Evolutionary conservation across 2,888 invertebrate species (phyloP), one percentile per base, ranked within the genome.

Genomic region (Pterostichus niger): DNA sequence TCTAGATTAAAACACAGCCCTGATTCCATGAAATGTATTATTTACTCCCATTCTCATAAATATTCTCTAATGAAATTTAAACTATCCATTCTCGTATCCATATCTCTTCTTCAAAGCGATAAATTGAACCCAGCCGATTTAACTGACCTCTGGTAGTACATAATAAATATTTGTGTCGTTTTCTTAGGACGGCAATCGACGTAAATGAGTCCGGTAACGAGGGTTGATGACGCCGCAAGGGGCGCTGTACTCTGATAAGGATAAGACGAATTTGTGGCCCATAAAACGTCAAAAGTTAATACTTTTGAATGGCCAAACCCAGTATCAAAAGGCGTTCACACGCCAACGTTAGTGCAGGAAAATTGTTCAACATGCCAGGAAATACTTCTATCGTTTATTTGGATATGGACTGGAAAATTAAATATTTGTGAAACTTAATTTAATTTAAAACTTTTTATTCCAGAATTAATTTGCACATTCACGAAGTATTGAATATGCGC

Each of bases 211-310:
- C 59, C 40, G 24, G 15, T 59, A 78, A 78, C 61, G 78, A 78
- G 10, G 54, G 56, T 59, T 46, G 11, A 31, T 49, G 31, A n/a
- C 49, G 9, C 17, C 17, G 17, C 13, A 0, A 13, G 13, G 13
- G 15, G 68, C 80, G 71, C 44, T 35, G 9, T 7, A 56, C 13
- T 49, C 61, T 81, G 81, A 81, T 81, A 81, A 81, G 81, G 81
- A 81, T 81, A 81, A 81, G 81, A 81, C 35, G 81, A 81, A 81
- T 81, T 81, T 81, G 81, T 81, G 81, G 81, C 10, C 81, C 54
- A 81, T 81, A 81, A 81, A 81, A 81, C 56, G 81, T 81, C 71
- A 81, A 81, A 81, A 56, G 35, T 54, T 81, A 81, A 81, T 81
- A 81, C 81, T 81, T 81, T 81, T 73, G 54, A 81, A 81, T 81